Evolutionary conservation across 2,113 vertebrate genomes (phyloP).

Genomic region (Neomonachus schauinslandi): DNA sequence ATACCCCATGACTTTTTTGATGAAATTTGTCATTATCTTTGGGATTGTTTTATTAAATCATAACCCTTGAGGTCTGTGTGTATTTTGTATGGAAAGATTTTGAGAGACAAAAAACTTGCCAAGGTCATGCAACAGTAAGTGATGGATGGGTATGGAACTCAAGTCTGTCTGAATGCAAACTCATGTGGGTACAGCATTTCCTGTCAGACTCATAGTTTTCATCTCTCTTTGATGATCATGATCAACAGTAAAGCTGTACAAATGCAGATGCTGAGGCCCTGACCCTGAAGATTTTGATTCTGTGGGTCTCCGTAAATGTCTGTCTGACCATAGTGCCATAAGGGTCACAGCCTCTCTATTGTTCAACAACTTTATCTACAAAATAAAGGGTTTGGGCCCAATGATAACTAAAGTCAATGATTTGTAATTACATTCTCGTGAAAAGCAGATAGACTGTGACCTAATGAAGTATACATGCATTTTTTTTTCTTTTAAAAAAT

Average conservation of each 20-base stretch:
- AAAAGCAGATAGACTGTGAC: constrained; percentile 49
- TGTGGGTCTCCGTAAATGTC: neutral
- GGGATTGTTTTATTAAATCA: constrained; percentile 13
- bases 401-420: neutral
- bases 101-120: neutral
- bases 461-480: constrained; percentile 46
- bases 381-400: neutral
- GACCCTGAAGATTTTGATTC: neutral
- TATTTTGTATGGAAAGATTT: constrained; percentile 18
- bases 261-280: neutral
- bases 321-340: neutral
- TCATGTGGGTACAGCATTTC: neutral
- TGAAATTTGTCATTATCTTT: constrained; percentile 46
- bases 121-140: neutral
- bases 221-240: neutral
- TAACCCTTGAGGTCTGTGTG: neutral
- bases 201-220: neutral
- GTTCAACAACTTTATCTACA: neutral
- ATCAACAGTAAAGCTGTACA: neutral
- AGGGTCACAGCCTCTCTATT: neutral
- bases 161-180: neutral
- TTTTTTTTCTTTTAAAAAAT: constrained; percentile 4
- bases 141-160: neutral
- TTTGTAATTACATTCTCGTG: neutral
- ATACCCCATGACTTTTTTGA: neutral